These are phyloP conservation scores for Aelia acuminata DNA, from an alignment of 2,888 invertebrate species.

Conservation along the genomic window DNA sequence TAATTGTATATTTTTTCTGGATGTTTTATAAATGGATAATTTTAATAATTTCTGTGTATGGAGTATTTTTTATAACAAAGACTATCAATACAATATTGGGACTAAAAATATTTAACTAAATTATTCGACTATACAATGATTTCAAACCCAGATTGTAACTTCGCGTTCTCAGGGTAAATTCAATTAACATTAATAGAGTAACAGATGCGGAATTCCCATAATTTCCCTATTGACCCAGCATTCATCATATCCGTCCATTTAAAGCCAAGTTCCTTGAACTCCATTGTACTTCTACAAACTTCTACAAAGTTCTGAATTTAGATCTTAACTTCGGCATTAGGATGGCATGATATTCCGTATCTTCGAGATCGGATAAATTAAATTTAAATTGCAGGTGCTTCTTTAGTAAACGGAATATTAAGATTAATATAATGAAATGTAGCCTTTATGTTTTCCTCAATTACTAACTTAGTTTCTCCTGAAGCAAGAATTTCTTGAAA, in stretches of 20 bases:
- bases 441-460: too few relatives aligned
- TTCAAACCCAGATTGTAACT: not conserved
- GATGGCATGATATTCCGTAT: not conserved
- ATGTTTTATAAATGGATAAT: too few relatives aligned
- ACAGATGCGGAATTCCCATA: constrained; percentile 12
- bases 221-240: constrained; percentile 4
- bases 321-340: not conserved
- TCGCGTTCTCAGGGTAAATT: not conserved
- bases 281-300: not conserved
- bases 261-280: not conserved
- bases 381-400: not conserved
- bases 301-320: not conserved
- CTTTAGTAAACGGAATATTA: not conserved
- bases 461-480: too few relatives aligned
- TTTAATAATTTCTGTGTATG: too few relatives aligned
- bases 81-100: too few relatives aligned
- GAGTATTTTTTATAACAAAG: too few relatives aligned
- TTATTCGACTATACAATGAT: not conserved
- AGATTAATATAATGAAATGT: too few relatives aligned
- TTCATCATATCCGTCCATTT: not conserved
- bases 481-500: too few relatives aligned
- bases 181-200: not conserved
- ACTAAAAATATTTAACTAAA: not conserved
- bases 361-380: not conserved
- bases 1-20: too few relatives aligned